A percentile compares a stretch with the other conserved stretches of the same genome.
Conservation (phyloP, 2,797 vertebrate genomes). For the Tapirus indicus region DNA sequence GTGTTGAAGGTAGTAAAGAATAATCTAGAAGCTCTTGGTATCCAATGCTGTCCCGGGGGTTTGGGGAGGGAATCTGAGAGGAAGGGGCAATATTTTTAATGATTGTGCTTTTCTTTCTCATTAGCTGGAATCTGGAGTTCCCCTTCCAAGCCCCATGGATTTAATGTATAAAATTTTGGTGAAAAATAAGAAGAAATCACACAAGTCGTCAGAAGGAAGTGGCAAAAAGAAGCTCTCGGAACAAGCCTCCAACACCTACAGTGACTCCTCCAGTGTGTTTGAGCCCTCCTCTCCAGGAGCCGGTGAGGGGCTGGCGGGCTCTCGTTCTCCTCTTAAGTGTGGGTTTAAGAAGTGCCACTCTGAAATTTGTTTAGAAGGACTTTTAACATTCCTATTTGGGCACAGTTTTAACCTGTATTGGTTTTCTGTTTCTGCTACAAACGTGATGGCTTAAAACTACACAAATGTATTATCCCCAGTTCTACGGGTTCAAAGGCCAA, state of each 20-base stretch:
- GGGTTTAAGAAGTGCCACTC: not conserved
- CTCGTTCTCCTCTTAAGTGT: rapidly evolving
- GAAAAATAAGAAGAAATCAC: conserved; percentile 99
- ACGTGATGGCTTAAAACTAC: not conserved
- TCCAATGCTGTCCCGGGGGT: not conserved
- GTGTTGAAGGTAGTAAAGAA: not conserved
- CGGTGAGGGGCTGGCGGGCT: conserved; percentile 87
- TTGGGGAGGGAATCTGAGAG: not conserved
- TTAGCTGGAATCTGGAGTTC: conserved; percentile 94
- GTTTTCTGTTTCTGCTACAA: not conserved
- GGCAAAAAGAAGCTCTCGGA: conserved; percentile 97
- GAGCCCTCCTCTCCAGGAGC: conserved; percentile 97
- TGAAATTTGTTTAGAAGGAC: not conserved
- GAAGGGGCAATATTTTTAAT: not conserved
- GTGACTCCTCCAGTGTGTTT: conserved; percentile 96
- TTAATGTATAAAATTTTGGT: conserved; percentile 98
- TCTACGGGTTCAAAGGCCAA: not conserved
- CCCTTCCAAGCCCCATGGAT: conserved; percentile 97
- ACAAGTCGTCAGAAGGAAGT: conserved; percentile 93
- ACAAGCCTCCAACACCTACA: conserved; percentile 96
- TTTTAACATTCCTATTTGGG: not conserved
- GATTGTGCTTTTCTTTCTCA: conserved; percentile 28
- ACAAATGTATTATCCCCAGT: not conserved
- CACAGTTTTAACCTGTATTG: not conserved
- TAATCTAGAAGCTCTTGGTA: not conserved